These are phyloP conservation scores for Rhynchotus rufescens DNA, from an alignment of 2,797 vertebrate species.

Conservation along the genomic window DNA sequence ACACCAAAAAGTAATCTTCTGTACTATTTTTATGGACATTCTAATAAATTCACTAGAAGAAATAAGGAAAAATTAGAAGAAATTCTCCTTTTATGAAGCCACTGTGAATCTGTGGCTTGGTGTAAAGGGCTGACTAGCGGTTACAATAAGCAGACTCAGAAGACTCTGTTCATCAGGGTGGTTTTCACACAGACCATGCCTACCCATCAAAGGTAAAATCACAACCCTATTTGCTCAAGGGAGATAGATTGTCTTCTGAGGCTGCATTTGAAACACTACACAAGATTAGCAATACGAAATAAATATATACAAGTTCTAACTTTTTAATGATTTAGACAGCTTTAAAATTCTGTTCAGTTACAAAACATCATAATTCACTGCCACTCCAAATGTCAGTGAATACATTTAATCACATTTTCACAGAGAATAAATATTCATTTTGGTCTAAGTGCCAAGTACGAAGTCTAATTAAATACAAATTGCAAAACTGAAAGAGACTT, in stretches of 20 bases:
- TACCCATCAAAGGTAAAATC: slow-evolving; percentile 1
- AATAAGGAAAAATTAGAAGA: background rate
- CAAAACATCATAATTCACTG: background rate
- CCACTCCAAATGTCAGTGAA: background rate
- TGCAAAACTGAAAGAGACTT: background rate
- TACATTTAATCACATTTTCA: background rate
- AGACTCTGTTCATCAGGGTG: background rate
- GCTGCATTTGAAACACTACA: background rate
- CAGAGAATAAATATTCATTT: background rate
- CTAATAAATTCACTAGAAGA: background rate
- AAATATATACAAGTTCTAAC: background rate
- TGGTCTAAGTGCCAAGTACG: background rate
- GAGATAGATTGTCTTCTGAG: background rate
- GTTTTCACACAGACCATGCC: background rate
- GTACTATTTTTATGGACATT: background rate
- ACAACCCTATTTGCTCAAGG: background rate
- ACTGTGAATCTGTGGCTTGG: background rate
- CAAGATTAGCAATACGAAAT: background rate
- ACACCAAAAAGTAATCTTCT: background rate
- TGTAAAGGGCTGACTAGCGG: background rate
- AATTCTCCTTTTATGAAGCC: background rate
- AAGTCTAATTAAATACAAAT: background rate
- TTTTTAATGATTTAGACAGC: background rate
- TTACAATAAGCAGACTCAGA: accelerated
- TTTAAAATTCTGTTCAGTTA: background rate